Base-by-base conservation (phyloP, 2,113 vertebrate genomes). In the Prionailurus bengalensis region DNA sequence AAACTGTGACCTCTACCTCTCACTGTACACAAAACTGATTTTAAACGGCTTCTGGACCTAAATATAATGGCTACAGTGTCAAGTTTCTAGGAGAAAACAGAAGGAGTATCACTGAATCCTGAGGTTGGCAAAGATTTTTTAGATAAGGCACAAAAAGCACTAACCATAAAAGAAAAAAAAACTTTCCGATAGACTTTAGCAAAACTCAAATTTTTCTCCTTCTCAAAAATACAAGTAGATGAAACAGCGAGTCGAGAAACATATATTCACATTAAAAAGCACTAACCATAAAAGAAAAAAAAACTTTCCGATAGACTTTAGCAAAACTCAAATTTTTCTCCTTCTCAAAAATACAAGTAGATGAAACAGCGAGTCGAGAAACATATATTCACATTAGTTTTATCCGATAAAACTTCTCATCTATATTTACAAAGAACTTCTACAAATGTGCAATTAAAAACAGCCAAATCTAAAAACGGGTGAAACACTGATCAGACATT, bases 171-270 rank as follows among this genome's bases (percentile, higher is more conserved):
- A 83, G 16, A 81, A 88, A 91, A 89, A 63, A 39, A 73, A 23
- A n/a, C n/a, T n/a, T n/a, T 63, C 45, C 58, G 23, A 39, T 39
- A 29, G 13, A 89, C 66, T n/a, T 53, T 29, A 76, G 58, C 21
- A 89, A 91, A 91, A 71, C 86, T 96, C 51, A 81, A n/a, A 51
- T 23, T 76, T 88, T 91, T 85, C 63, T 82, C 31, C 63, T 96
- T 39, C 29, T 96, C 53, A 82, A 42, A 94, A 61, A 31, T 48
- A 85, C 17, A 90, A 86, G 2, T 45, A 73, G 68, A 3, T 78
- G 4, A 65, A 78, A 92, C 81, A 12, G 5, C 45, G 31, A 81
- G 55, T 23, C 21, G 93, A 29, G 13, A 36, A 81, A 85, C 94
- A 91, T 48, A 95, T 4, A 80, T 29, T 79, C 39, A 66, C 3